These are phyloP conservation scores for Drosophila formosana DNA, from an alignment of 2,888 invertebrate genomes.

Conservation along the genomic window DNA sequence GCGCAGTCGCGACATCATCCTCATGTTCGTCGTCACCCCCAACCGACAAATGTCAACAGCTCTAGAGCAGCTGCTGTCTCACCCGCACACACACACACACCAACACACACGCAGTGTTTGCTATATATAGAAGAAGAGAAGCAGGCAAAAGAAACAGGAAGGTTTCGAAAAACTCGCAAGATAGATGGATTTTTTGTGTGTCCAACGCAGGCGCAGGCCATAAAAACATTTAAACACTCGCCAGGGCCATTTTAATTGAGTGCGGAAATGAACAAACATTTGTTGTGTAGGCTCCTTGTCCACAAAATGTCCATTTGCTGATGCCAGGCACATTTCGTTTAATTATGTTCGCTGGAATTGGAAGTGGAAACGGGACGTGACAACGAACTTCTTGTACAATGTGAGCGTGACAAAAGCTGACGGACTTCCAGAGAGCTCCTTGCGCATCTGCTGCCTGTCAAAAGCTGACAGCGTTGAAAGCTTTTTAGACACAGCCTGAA, in stretches of 20 bases:
- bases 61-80: conserved; percentile 63
- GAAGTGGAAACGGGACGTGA: conserved; percentile 25
- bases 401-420: conserved; percentile 1
- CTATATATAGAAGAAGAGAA: conserved; percentile 47
- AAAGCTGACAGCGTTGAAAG: neutral
- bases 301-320: conserved; percentile 46
- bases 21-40: conserved; percentile 35
- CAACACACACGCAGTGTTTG: conserved; percentile 16
- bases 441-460: neutral
- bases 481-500: neutral
- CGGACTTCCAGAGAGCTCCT: neutral
- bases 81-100: conserved; percentile 50
- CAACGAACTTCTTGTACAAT: conserved; percentile 34
- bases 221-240: conserved; percentile 22
- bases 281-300: conserved; percentile 17
- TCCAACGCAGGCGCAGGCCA: conserved; percentile 28
- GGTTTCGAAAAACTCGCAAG: conserved; percentile 36
- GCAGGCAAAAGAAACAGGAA: conserved; percentile 29
- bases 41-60: conserved; percentile 38
- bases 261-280: conserved; percentile 56
- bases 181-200: conserved; percentile 40
- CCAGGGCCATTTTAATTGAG: conserved; percentile 62
- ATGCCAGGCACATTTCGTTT: conserved; percentile 62
- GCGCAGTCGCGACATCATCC: conserved; percentile 62
- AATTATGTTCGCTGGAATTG: conserved; percentile 51